phyloP scores from a whole-genome alignment of 2,888 invertebrate species.

The Rhodophaea formosa region DNA sequence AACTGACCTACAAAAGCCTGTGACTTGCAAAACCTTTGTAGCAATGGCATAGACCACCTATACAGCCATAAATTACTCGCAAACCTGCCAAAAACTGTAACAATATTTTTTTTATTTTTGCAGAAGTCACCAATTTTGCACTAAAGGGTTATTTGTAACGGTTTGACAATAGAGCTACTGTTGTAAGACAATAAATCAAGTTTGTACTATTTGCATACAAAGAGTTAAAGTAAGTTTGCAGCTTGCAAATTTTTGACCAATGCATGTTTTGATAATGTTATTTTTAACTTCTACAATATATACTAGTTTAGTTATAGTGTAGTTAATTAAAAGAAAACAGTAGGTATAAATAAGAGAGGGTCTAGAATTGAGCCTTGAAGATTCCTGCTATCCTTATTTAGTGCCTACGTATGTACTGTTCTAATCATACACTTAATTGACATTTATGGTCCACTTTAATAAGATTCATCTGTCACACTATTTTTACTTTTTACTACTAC shows the following conservation, averaged over 20 bases:
- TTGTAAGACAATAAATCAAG: conserved; percentile 44
- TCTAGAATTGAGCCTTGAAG: no score
- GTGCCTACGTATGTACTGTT: no score
- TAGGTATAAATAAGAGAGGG: no score
- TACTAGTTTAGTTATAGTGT: no score
- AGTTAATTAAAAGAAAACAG: no score
- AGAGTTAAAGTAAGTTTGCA: conserved; percentile 2
- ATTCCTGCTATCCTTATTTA: no score
- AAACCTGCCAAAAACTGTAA: conserved; percentile 59
- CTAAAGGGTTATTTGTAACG: conserved; percentile 54
- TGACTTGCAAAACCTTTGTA: conserved; percentile 68
- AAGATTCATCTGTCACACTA: no score
- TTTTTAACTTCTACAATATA: not conserved
- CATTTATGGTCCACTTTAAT: no score
- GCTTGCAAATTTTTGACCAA: not conserved
- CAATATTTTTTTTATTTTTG: conserved; percentile 38
- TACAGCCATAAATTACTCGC: conserved; percentile 66
- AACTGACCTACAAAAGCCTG: conserved; percentile 72
- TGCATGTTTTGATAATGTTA: no score
- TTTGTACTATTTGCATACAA: conserved; percentile 33
- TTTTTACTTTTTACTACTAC: no score
- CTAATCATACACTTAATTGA: no score
- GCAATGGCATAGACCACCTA: conserved; percentile 68
- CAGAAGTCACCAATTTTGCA: conserved; percentile 53
- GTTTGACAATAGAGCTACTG: conserved; percentile 40